Evolutionary conservation across 2,888 invertebrate species (phyloP).

Genomic region (Drosophila fulvimacula): DNA sequence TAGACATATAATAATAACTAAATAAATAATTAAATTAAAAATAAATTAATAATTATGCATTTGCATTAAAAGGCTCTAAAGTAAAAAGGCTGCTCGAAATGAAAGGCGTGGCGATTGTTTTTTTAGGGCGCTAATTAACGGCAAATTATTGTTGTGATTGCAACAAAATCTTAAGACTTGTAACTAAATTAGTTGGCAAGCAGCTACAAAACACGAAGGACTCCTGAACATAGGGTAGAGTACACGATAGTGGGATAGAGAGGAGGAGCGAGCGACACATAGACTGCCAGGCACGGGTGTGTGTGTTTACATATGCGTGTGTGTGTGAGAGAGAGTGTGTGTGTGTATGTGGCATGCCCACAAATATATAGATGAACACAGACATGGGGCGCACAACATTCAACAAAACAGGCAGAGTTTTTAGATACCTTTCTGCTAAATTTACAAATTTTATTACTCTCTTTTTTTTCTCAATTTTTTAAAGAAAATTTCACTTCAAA

Average conservation of each 20-base stretch:
- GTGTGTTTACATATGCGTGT: conserved; percentile 17
- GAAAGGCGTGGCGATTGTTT: conserved; percentile 40
- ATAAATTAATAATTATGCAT: conserved; percentile 41
- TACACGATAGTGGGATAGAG: conserved; percentile 7
- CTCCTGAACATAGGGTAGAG: conserved; percentile 31
- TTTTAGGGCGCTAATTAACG: conserved; percentile 14
- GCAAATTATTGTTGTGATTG: conserved; percentile 7
- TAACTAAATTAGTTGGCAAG: conserved; percentile 50
- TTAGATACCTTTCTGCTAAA: conserved; percentile 16
- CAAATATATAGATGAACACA: conserved; percentile 45
- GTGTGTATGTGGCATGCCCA: conserved; percentile 51
- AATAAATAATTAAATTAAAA: conserved; percentile 44
- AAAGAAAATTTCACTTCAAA: conserved; percentile 52
- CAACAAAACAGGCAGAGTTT: conserved; percentile 39
- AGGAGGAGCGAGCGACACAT: conserved; percentile 29
- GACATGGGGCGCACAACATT: conserved; percentile 46
- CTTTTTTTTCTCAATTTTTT: neutral
- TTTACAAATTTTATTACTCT: neutral
- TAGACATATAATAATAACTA: conserved; percentile 64
- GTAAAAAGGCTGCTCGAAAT: conserved; percentile 46
- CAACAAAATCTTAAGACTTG: conserved; percentile 2
- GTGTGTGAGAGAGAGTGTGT: conserved; percentile 14
- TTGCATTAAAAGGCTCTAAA: conserved; percentile 28
- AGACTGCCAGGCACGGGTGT: conserved; percentile 36
- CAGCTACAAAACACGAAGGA: conserved; percentile 67